Conservation (phyloP, 2,113 vertebrate genomes). For the Dascyllus trimaculatus region DNA sequence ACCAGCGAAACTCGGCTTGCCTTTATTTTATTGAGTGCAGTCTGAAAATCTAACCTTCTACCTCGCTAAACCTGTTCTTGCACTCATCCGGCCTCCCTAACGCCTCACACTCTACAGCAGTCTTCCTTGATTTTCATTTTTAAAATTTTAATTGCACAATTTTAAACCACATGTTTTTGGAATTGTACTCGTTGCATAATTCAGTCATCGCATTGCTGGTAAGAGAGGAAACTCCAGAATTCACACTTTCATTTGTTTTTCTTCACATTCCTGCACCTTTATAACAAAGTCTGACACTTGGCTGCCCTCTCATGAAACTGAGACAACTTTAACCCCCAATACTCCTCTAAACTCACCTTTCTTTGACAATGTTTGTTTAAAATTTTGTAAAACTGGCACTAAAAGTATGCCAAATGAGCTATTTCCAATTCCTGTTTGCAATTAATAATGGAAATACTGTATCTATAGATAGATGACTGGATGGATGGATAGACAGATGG, state of each 20-base stretch:
- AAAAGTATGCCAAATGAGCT: too few relatives aligned
- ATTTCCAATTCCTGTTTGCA: too few relatives aligned
- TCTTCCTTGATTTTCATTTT: neutral
- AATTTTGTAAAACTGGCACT: neutral
- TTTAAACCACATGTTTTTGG: constrained; percentile 27
- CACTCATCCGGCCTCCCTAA: neutral
- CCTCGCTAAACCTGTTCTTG: neutral
- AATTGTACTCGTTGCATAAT: constrained; percentile 29
- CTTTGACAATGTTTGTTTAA: neutral
- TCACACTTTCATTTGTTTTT: neutral
- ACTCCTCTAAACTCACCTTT: neutral
- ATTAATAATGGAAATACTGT: too few relatives aligned
- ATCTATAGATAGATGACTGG: too few relatives aligned
- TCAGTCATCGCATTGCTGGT: neutral
- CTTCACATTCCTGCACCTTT: neutral
- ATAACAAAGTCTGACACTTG: neutral
- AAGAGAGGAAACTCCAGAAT: neutral
- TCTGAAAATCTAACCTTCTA: neutral
- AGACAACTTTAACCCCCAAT: neutral
- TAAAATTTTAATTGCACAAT: constrained; percentile 8
- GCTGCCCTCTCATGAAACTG: neutral
- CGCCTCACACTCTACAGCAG: neutral
- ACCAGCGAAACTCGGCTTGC: neutral
- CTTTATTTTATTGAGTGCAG: constrained; percentile 9
- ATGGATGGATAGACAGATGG: too few relatives aligned